A percentile compares a stretch with the other conserved stretches of the same genome.
phyloP scores from a whole-genome alignment of 2,888 invertebrate species.

The Anagyrus pseudococci region DNA sequence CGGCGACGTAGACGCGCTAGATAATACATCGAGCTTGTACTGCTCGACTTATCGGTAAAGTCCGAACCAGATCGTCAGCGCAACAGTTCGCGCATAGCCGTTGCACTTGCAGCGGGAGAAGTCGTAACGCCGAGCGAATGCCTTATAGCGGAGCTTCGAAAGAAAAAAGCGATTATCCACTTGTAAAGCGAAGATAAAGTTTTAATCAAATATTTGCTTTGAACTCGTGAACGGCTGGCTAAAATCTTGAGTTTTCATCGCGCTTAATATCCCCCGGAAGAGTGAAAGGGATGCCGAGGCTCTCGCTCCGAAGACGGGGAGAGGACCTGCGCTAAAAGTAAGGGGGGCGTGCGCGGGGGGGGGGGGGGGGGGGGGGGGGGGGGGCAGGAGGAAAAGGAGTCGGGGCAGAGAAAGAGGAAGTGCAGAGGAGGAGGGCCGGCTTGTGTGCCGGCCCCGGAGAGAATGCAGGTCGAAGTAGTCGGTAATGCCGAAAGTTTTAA shows the following conservation, averaged over 20 bases:
- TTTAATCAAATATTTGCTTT: slow-evolving; percentile 39
- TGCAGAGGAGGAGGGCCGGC: slow-evolving; percentile 14
- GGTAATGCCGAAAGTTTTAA: slow-evolving; percentile 61
- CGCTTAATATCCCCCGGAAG: slow-evolving; percentile 29
- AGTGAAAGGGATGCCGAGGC: background rate
- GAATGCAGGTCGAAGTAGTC: slow-evolving; percentile 57
- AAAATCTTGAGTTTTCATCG: slow-evolving; percentile 36
- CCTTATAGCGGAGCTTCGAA: background rate
- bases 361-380: background rate
- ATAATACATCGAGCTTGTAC: no score
- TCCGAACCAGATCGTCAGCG: no score
- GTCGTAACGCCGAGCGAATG: background rate
- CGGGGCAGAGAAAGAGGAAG: slow-evolving; percentile 3
- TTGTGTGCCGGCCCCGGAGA: slow-evolving; percentile 42
- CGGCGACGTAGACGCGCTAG: no score
- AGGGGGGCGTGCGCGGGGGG: slow-evolving; percentile 2
- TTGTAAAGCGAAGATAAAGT: slow-evolving; percentile 25
- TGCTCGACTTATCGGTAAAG: no score
- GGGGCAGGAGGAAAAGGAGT: background rate
- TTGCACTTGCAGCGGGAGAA: no score
- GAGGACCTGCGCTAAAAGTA: slow-evolving; percentile 14
- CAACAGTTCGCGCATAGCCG: no score
- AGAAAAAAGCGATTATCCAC: slow-evolving; percentile 33
- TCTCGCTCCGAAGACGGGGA: no score
- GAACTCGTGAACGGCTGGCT: slow-evolving; percentile 26